phyloP scores from a whole-genome alignment of 1,140 invertebrate genomes.

The Bombus terrestris region DNA sequence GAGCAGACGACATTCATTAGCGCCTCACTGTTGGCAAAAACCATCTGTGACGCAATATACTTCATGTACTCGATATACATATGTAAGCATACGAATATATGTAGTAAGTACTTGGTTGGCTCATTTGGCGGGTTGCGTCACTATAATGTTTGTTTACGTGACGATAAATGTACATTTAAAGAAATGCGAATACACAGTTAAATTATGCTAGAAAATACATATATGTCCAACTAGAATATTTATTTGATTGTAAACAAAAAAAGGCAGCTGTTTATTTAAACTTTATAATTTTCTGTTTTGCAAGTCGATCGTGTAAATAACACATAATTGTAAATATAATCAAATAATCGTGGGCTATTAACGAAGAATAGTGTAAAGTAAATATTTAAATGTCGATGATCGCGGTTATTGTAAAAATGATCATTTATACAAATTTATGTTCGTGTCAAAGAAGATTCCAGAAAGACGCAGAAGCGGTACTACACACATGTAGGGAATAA shows the following conservation, averaged over 20 bases:
- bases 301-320: not conserved
- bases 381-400: not conserved
- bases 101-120: not conserved
- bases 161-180: conserved; percentile 23
- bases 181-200: conserved; percentile 37
- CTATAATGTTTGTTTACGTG: conserved; percentile 66
- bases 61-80: not conserved
- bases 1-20: conserved; percentile 56
- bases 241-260: not conserved
- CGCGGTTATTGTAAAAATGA: not conserved
- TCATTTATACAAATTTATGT: conserved; percentile 5
- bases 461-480: conserved; percentile 2
- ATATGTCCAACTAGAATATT: not conserved
- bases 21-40: conserved; percentile 48
- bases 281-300: not conserved
- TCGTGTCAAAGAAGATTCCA: conserved; percentile 30
- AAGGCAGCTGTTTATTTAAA: not conserved
- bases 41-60: conserved; percentile 31
- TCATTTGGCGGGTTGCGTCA: conserved; percentile 52
- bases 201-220: not conserved
- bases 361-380: not conserved
- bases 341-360: not conserved
- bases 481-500: not conserved
- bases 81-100: not conserved
- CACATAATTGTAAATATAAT: not conserved